These are phyloP conservation scores for Lypha dubia DNA, from an alignment of 2,888 invertebrate genomes.

Conservation along the genomic window DNA sequence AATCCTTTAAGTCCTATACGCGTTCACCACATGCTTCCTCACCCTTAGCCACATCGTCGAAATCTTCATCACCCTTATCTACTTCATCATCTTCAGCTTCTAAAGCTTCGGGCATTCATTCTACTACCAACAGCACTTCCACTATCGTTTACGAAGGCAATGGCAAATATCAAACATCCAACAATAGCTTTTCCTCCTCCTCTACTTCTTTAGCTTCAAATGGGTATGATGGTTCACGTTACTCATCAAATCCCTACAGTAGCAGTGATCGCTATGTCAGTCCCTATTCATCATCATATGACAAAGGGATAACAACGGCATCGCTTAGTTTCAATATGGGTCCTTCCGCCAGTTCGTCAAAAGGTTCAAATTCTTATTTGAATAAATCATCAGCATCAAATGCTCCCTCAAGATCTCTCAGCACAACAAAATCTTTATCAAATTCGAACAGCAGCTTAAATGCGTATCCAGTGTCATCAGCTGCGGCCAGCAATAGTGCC, in stretches of 20 bases:
- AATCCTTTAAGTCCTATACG: constrained; percentile 64
- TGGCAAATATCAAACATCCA: constrained; percentile 71
- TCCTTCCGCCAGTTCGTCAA: constrained; percentile 78
- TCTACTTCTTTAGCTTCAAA: constrained; percentile 71
- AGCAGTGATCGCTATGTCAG: constrained; percentile 81
- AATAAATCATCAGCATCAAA: constrained; percentile 76
- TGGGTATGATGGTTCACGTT: constrained; percentile 79
- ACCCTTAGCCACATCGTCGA: constrained; percentile 67
- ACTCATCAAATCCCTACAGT: constrained; percentile 78
- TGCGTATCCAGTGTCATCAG: constrained; percentile 66
- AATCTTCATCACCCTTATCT: constrained; percentile 70
- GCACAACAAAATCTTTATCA: constrained; percentile 79
- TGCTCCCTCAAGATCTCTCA: constrained; percentile 74
- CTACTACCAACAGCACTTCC: constrained; percentile 52
- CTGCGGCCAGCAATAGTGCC: constrained; percentile 63
- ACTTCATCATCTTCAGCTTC: constrained; percentile 54
- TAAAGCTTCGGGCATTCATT: constrained; percentile 67
- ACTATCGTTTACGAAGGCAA: constrained; percentile 50
- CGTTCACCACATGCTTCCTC: constrained; percentile 70
- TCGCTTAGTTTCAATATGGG: constrained; percentile 79
- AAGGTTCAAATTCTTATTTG: constrained; percentile 76
- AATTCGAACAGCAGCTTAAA: constrained; percentile 81
- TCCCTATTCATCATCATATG: constrained; percentile 82
- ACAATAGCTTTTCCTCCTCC: constrained; percentile 58
- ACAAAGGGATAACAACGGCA: constrained; percentile 83